Base-by-base conservation (phyloP, 2,888 invertebrate genomes). In the Tetragonisca angustula region DNA sequence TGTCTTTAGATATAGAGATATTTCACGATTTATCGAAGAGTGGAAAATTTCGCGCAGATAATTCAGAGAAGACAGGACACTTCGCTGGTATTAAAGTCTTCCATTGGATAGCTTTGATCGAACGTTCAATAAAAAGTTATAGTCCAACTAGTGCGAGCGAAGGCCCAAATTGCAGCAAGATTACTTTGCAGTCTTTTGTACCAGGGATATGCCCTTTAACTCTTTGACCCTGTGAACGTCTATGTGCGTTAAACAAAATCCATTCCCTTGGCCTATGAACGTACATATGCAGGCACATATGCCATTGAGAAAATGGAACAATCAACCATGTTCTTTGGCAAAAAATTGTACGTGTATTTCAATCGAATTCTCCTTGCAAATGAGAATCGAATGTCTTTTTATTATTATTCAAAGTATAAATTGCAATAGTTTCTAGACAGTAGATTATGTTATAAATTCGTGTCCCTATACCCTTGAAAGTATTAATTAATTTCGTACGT, bases 191-290 rank as follows among this genome's bases (percentile, higher is more conserved):
- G 24, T n/a, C 56, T n/a, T 59, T n/a, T 59, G 56, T 59, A 59
- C 5, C 56, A n/a, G n/a, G n/a, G 5, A 56, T 56, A 56, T 56
- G n/a, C 13, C 56, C 56, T 59, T 59, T 59, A 59, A 59, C n/a
- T n/a, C 56, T 59, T 59, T 59, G 56, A 59, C 24, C 56, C 56
- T n/a, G 24, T 15, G n/a, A n/a, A 59, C 24, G 56, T n/a, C 56
- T 59, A 24, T 59, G n/a, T 59, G 56, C 56, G 56, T 59, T 59
- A 59, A 59, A n/a, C 56, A 59, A 59, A 59, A 59, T 59, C 5
- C 56, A 15, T 59, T 59, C 56, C n/a, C n/a, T 13, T 24, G 56
- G 5, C 13, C n/a, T n/a, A 59, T n/a, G 15, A 59, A 59, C 56
- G 24, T 24, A 2, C 17, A 17, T 2, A n/a, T 15, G 56, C 13